Percentiles rank a stretch among this genome's conserved stretches.
phyloP scores from a whole-genome alignment of 2,888 invertebrate genomes.

The Tachystola acroxantha region DNA sequence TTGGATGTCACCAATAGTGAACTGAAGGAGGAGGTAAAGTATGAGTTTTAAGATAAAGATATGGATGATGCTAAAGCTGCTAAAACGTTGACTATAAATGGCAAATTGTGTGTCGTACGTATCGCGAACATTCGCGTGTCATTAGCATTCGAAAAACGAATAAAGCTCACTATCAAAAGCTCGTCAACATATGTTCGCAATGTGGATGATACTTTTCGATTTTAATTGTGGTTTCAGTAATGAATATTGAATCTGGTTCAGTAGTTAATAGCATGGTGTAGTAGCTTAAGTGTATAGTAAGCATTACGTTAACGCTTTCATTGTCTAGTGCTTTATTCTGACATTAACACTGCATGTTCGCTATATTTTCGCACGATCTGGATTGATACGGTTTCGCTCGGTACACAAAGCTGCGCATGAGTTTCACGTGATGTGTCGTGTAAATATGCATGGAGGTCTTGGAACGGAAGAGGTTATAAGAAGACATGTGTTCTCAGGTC shows the following conservation, averaged over 20 bases:
- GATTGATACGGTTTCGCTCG: constrained; percentile 25
- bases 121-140: too few species aligned
- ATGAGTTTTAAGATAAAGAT: too few species aligned
- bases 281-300: neutral
- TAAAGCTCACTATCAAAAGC: too few species aligned
- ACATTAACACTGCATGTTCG: constrained; percentile 25
- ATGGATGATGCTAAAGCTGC: too few species aligned
- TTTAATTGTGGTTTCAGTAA: too few species aligned
- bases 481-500: constrained; percentile 73
- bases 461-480: constrained; percentile 44
- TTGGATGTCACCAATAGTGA: constrained; percentile 83
- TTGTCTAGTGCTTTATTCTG: constrained; percentile 32
- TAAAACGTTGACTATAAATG: too few species aligned
- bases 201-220: too few species aligned
- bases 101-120: too few species aligned
- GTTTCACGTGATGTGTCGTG: constrained; percentile 36
- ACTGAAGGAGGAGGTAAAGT: constrained; percentile 83
- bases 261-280: neutral
- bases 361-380: constrained; percentile 26
- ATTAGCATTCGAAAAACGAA: too few species aligned
- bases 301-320: constrained; percentile 15
- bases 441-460: constrained; percentile 57
- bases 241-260: too few species aligned
- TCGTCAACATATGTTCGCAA: too few species aligned
- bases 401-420: constrained; percentile 51